phyloP scores from a whole-genome alignment of 2,113 vertebrate species.

The Balaeniceps rex region DNA sequence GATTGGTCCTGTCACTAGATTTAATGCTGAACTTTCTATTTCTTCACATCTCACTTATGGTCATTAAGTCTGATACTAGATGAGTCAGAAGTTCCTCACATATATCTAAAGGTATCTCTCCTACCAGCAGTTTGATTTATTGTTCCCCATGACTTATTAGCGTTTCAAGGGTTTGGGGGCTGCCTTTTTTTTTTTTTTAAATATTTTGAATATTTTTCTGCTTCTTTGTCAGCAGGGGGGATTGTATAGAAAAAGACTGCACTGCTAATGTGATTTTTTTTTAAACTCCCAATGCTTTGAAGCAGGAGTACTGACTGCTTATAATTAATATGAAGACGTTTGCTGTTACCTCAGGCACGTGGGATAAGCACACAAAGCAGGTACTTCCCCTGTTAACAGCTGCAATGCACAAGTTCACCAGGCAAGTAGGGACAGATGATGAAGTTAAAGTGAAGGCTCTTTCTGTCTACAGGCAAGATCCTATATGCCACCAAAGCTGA shows the following conservation, averaged over 20 bases:
- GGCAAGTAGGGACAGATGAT: not conserved
- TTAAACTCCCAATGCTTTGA: not conserved
- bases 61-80: not conserved
- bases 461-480: not conserved
- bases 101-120: not conserved
- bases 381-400: not conserved
- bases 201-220: not conserved
- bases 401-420: not conserved
- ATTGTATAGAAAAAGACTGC: not conserved
- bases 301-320: not conserved
- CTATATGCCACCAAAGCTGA: rapidly evolving
- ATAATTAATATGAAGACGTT: not conserved
- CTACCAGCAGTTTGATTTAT: not conserved
- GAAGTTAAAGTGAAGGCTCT: not conserved
- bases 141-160: not conserved
- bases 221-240: not conserved
- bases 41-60: not conserved
- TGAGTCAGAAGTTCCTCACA: not conserved
- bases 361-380: not conserved
- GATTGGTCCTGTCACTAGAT: not conserved
- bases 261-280: not conserved
- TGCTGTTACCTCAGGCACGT: not conserved
- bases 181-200: not conserved
- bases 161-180: not conserved
- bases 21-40: not conserved